phyloP scores from a whole-genome alignment of 2,888 invertebrate genomes.

The Caenorhabditis virilis region DNA sequence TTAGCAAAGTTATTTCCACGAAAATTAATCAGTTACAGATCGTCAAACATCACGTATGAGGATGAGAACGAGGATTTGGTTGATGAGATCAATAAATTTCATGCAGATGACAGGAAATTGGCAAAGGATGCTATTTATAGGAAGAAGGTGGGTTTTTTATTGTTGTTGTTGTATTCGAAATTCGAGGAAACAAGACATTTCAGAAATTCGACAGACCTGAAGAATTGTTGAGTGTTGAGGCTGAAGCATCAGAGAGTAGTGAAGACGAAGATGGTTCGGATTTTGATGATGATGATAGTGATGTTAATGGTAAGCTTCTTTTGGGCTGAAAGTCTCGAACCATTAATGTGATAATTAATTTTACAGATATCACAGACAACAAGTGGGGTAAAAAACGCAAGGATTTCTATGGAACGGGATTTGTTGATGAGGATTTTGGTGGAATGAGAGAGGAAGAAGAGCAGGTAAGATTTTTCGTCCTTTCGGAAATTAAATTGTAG shows the following conservation, averaged over 20 bases:
- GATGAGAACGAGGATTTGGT: conserved; percentile 55
- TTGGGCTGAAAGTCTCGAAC: neutral
- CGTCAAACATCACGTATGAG: conserved; percentile 41
- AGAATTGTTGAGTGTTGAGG: conserved; percentile 59
- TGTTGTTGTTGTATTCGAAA: too few relatives aligned
- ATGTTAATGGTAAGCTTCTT: conserved; percentile 15
- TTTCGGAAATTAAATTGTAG: neutral
- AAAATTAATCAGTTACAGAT: too few relatives aligned
- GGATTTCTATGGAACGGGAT: conserved; percentile 69
- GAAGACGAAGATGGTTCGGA: conserved; percentile 49
- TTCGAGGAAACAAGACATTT: neutral
- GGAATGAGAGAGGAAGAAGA: conserved; percentile 58
- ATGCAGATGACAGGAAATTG: conserved; percentile 45
- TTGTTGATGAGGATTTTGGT: conserved; percentile 59
- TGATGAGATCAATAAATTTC: conserved; percentile 60
- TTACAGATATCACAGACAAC: conserved; percentile 56
- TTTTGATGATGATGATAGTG: conserved; percentile 38
- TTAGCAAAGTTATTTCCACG: too few relatives aligned
- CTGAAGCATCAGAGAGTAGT: conserved; percentile 46
- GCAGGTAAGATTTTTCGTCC: conserved; percentile 9
- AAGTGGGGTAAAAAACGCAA: conserved; percentile 70
- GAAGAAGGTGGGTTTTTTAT: conserved; percentile 6
- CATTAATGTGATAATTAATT: neutral
- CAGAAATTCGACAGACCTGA: conserved; percentile 23
- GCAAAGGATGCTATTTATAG: conserved; percentile 10